phyloP scores from a whole-genome alignment of 2,888 invertebrate species.

The Protodeltote pygarga region DNA sequence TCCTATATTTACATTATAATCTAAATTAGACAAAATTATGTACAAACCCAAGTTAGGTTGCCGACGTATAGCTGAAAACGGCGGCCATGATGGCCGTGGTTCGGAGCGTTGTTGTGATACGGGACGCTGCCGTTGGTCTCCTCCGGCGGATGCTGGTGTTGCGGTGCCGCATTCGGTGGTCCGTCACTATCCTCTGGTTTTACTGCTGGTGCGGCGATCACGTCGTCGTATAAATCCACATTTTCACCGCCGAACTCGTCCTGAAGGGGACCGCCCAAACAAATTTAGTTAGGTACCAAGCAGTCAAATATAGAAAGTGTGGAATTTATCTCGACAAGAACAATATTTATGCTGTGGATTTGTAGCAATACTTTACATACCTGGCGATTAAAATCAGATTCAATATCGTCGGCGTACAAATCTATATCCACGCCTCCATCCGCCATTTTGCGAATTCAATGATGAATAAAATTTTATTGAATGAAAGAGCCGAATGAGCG shows the following conservation, averaged over 20 bases:
- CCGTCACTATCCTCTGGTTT: slow-evolving; percentile 87
- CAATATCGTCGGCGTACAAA: slow-evolving; percentile 98
- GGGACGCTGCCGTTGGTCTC: slow-evolving; percentile 90
- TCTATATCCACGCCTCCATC: slow-evolving; percentile 98
- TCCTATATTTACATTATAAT: slow-evolving; percentile 76
- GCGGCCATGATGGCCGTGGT: slow-evolving; percentile 92
- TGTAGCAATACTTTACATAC: slow-evolving; percentile 53
- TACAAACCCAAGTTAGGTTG: slow-evolving; percentile 98
- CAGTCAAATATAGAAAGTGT: not conserved
- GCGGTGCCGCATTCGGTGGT: slow-evolving; percentile 86
- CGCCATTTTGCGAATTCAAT: slow-evolving; percentile 90
- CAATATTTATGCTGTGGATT: no score
- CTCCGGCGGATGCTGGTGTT: slow-evolving; percentile 86
- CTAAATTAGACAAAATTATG: slow-evolving; percentile 75
- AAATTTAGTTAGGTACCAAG: slow-evolving; percentile 13
- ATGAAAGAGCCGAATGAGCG: slow-evolving; percentile 3
- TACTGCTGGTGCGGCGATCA: slow-evolving; percentile 92
- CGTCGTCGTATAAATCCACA: slow-evolving; percentile 98
- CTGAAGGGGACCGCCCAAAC: slow-evolving; percentile 77
- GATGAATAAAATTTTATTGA: no score
- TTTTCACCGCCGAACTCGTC: slow-evolving; percentile 95
- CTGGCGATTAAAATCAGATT: slow-evolving; percentile 93
- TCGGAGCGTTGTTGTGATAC: slow-evolving; percentile 91
- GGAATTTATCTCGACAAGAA: slow-evolving; percentile 12
- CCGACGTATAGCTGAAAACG: slow-evolving; percentile 98